phyloP scores from a whole-genome alignment of 1,140 invertebrate species.

The Melipona quadrifasciata region DNA sequence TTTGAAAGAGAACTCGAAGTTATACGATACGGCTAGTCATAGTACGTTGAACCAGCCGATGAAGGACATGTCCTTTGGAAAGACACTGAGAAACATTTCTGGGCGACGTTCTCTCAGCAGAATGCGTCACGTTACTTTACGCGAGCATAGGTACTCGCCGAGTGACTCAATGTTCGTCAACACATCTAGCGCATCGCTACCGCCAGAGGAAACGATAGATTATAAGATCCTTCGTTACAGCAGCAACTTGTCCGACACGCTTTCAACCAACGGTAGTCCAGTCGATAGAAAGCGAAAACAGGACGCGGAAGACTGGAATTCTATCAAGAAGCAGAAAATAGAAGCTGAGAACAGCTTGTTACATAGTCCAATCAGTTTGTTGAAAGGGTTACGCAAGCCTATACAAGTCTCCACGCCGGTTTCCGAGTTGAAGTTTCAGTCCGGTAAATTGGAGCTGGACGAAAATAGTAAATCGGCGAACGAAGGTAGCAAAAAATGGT shows the following conservation, averaged over 20 bases:
- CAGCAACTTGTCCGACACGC: slow-evolving; percentile 50
- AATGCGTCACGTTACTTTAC: slow-evolving; percentile 70
- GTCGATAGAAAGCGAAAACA: slow-evolving; percentile 72
- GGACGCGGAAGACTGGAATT: slow-evolving; percentile 34
- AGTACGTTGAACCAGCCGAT: slow-evolving; percentile 36
- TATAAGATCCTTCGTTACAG: slow-evolving; percentile 64
- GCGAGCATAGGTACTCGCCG: slow-evolving; percentile 70
- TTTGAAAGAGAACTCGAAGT: slow-evolving; percentile 71
- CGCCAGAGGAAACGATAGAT: slow-evolving; percentile 59
- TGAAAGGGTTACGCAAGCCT: slow-evolving; percentile 68
- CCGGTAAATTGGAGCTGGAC: slow-evolving; percentile 60
- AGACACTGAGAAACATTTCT: slow-evolving; percentile 72
- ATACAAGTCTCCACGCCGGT: slow-evolving; percentile 69
- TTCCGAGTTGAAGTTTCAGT: slow-evolving; percentile 63
- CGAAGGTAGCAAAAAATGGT: slow-evolving; percentile 71
- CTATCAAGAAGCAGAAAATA: slow-evolving; percentile 68
- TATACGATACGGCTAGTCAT: slow-evolving; percentile 54
- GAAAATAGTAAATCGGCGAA: slow-evolving; percentile 21
- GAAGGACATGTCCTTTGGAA: slow-evolving; percentile 72
- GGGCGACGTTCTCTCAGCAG: slow-evolving; percentile 70
- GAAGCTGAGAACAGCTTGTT: slow-evolving; percentile 63
- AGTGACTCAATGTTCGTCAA: slow-evolving; percentile 76
- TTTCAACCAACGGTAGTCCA: slow-evolving; percentile 60
- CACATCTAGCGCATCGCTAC: slow-evolving; percentile 64
- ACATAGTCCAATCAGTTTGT: slow-evolving; percentile 67